A percentile compares a stretch with the other conserved stretches of the same genome.
phyloP scores from a whole-genome alignment of 2,113 vertebrate genomes.

The Ornithorhynchus anatinus region DNA sequence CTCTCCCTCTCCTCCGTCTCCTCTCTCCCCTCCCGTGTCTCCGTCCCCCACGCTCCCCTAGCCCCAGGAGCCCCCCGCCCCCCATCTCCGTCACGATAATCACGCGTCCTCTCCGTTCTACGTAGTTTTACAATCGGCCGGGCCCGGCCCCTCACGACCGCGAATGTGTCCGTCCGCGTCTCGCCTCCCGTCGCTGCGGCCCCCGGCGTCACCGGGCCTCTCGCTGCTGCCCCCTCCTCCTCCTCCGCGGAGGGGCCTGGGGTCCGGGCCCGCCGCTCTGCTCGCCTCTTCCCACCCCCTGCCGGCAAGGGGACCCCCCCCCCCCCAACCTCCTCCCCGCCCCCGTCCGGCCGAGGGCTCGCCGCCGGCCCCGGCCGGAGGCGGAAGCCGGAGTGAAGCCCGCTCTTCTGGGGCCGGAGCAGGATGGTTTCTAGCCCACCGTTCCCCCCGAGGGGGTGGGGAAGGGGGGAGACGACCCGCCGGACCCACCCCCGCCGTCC shows the following conservation, averaged over 20 bases:
- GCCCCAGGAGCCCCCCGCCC: not conserved
- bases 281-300: too few species aligned
- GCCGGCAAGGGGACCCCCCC: too few species aligned
- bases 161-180: too few species aligned
- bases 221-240: too few species aligned
- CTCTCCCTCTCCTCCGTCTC: not conserved
- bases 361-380: not conserved
- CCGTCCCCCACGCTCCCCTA: not conserved
- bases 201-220: not conserved
- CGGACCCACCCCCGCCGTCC: too few species aligned
- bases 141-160: too few species aligned
- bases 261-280: constrained; percentile 35
- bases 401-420: not conserved
- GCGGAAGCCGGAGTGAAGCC: constrained; percentile 8
- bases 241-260: not conserved
- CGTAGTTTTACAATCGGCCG: not conserved
- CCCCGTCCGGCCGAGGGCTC: not conserved
- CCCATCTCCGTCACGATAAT: too few species aligned
- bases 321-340: too few species aligned
- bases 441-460: constrained; percentile 17
- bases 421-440: too few species aligned
- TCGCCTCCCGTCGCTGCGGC: not conserved
- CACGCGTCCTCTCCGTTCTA: not conserved
- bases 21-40: too few species aligned
- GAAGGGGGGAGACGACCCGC: constrained; percentile 28